phyloP scores from a whole-genome alignment of 2,888 invertebrate species.

The Epirrita christyi region DNA sequence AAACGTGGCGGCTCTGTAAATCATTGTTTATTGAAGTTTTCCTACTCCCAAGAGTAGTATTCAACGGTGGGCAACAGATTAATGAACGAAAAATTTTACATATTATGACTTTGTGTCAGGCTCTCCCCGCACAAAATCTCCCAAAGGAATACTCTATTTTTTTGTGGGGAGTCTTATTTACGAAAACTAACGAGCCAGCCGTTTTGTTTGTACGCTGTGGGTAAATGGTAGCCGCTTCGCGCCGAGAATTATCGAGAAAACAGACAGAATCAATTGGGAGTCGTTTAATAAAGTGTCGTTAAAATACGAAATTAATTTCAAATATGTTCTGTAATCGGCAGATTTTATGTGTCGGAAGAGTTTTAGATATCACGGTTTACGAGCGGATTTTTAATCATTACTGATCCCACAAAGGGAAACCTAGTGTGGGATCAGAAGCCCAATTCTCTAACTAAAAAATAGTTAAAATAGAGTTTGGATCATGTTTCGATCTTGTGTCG shows the following conservation, averaged over 20 bases:
- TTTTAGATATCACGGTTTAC: conserved; percentile 19
- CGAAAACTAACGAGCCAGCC: background rate
- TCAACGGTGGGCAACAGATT: background rate
- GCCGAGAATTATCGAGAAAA: conserved; percentile 30
- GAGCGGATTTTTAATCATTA: conserved; percentile 16
- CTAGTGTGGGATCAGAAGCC: no score
- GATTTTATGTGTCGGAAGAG: conserved; percentile 15
- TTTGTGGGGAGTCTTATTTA: background rate
- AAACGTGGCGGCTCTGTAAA: no score
- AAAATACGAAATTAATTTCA: conserved; percentile 24
- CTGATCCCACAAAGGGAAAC: background rate
- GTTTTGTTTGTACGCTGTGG: conserved; percentile 1
- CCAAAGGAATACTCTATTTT: no score
- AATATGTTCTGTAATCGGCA: conserved; percentile 20
- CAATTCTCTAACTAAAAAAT: no score
- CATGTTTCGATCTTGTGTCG: no score
- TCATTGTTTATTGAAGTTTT: no score
- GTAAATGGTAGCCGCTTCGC: conserved; percentile 1
- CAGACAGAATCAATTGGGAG: background rate
- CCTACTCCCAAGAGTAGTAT: background rate
- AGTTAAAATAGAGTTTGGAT: no score
- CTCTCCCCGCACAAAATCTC: no score
- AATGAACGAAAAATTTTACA: background rate
- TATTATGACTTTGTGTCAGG: no score
- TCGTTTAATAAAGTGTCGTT: conserved; percentile 3